phyloP scores from a whole-genome alignment of 2,797 vertebrate genomes.

The Pantherophis alleghaniensis region DNA sequence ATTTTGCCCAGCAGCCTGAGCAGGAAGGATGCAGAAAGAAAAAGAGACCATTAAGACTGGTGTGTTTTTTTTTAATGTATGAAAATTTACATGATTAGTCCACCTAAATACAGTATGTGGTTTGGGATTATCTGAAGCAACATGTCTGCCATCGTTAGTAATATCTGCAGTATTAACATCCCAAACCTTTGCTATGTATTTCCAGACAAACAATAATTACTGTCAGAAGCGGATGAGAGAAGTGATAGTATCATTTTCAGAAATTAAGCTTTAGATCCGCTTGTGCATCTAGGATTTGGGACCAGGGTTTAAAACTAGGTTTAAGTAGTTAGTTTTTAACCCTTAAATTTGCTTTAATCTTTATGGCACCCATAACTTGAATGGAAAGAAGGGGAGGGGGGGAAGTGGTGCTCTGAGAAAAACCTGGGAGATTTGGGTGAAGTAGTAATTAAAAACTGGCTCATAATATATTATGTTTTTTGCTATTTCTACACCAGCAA shows the following conservation, averaged over 20 bases:
- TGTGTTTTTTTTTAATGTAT: not conserved
- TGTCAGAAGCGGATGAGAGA: constrained; percentile 59
- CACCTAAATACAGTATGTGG: not conserved
- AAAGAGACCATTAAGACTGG: not conserved
- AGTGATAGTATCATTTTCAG: constrained; percentile 56
- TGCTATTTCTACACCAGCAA: not conserved
- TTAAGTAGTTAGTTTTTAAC: not conserved
- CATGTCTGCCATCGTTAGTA: not conserved
- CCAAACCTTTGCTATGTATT: constrained; percentile 32
- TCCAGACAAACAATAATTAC: constrained; percentile 63
- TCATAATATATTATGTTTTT: not conserved
- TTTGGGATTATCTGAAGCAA: not conserved
- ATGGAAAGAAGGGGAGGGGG: not conserved
- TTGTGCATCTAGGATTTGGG: constrained; percentile 8
- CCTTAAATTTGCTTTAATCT: not conserved
- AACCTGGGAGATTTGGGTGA: not conserved
- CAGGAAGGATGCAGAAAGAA: not conserved
- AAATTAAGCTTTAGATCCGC: constrained; percentile 23
- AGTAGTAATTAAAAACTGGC: not conserved
- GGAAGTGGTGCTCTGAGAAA: not conserved
- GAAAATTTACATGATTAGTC: not conserved
- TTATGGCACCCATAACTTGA: not conserved
- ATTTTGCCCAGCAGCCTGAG: not conserved
- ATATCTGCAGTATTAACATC: not conserved
- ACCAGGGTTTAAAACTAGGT: not conserved